Conservation (phyloP, 2,888 invertebrate species). For the Eupithecia vulgata region DNA sequence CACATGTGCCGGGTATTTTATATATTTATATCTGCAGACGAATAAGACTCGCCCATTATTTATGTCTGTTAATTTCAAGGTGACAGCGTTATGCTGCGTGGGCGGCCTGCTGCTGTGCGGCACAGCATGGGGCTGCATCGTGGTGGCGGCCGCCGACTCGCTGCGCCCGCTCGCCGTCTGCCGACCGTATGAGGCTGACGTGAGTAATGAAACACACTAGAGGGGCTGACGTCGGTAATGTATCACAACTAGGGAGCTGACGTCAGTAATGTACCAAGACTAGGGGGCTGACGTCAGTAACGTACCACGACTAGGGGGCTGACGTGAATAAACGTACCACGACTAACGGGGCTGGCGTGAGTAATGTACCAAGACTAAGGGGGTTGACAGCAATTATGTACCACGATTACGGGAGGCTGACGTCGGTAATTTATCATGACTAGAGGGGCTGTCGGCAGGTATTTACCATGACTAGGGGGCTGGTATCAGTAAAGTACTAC, state of each 20-base stretch:
- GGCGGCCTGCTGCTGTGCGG: conserved; percentile 92
- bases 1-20: too few relatives aligned
- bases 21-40: too few relatives aligned
- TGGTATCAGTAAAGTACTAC: conserved; percentile 80
- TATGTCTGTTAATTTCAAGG: conserved; percentile 68
- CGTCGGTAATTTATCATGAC: not conserved
- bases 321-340: conserved; percentile 79
- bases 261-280: not conserved
- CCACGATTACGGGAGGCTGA: too few relatives aligned
- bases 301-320: conserved; percentile 88
- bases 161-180: conserved; percentile 96
- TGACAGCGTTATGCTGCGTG: conserved; percentile 87
- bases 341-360: too few relatives aligned
- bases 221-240: conserved; percentile 88
- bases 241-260: not conserved
- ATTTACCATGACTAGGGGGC: conserved; percentile 88
- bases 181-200: conserved; percentile 94
- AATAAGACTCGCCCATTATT: not conserved
- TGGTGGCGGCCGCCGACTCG: conserved; percentile 92
- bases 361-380: too few relatives aligned
- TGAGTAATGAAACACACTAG: conserved; percentile 83
- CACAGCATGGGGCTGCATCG: conserved; percentile 97
- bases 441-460: conserved; percentile 91
- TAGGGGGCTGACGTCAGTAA: conserved; percentile 91
- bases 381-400: too few relatives aligned